phyloP scores from a whole-genome alignment of 2,113 vertebrate species.

The Potamarius usumacintae region DNA sequence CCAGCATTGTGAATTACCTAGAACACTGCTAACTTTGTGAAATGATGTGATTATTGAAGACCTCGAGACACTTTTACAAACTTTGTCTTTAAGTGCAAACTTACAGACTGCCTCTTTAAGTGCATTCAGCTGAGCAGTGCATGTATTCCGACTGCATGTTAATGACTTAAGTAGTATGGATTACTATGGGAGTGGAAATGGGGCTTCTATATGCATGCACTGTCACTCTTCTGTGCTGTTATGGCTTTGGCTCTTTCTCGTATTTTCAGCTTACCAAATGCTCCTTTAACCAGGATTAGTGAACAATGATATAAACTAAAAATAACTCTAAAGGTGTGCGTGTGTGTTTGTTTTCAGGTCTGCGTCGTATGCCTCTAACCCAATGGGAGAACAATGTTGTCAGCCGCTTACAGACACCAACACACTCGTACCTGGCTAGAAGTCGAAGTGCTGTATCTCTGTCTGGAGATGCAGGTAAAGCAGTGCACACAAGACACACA shows the following conservation, averaged over 20 bases:
- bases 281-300: not conserved
- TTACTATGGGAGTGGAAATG: not conserved
- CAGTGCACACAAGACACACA: conserved; percentile 32
- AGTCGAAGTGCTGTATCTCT: conserved; percentile 92
- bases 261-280: not conserved
- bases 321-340: conserved; percentile 1
- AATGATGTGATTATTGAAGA: not conserved
- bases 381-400: conserved; percentile 92
- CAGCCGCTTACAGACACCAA: conserved; percentile 92
- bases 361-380: conserved; percentile 85
- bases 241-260: not conserved
- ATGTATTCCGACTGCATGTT: not conserved
- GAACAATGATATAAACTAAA: not conserved
- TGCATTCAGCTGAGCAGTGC: conserved; percentile 16
- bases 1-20: not conserved
- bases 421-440: conserved; percentile 94
- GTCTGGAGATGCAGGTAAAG: conserved; percentile 90
- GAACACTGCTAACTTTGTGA: not conserved
- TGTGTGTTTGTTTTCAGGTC: conserved; percentile 68
- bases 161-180: not conserved
- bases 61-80: not conserved
- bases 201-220: not conserved
- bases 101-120: conserved; percentile 6
- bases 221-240: not conserved
- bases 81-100: not conserved